These are phyloP conservation scores for Scaeva pyrastri DNA, from an alignment of 2,888 invertebrate genomes.

Conservation along the genomic window DNA sequence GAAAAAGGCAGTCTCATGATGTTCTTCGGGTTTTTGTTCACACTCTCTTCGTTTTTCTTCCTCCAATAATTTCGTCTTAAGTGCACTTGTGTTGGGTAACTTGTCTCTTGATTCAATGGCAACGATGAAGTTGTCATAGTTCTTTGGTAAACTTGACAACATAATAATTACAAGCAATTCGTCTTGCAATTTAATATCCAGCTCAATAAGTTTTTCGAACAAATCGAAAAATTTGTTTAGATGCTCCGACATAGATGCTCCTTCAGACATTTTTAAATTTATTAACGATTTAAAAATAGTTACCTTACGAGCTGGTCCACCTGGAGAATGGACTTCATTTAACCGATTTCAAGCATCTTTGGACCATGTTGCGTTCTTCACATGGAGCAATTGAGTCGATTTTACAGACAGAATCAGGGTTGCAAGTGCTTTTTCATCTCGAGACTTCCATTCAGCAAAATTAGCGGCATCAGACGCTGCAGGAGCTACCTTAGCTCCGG, in stretches of 20 bases:
- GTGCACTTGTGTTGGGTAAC: conserved; percentile 9
- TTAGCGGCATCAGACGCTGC: conserved; percentile 9
- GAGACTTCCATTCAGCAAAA: conserved; percentile 12
- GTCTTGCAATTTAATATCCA: conserved; percentile 11
- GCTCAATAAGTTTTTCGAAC: conserved; percentile 16
- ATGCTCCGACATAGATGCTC: background rate
- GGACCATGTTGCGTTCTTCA: conserved; percentile 6
- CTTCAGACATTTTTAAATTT: conserved; percentile 27
- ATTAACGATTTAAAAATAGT: conserved; percentile 30
- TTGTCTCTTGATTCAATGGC: conserved; percentile 24
- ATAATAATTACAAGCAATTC: conserved; percentile 23
- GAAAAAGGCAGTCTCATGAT: conserved; percentile 42
- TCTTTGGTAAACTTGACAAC: conserved; percentile 9
- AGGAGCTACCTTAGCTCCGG: no score
- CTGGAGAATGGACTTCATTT: background rate
- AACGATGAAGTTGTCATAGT: conserved; percentile 14
- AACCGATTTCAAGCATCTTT: conserved; percentile 13
- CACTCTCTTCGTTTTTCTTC: conserved; percentile 36
- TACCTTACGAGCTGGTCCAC: conserved; percentile 29
- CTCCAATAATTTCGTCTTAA: conserved; percentile 51
- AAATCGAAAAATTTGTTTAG: conserved; percentile 33
- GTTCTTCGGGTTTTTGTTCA: conserved; percentile 12
- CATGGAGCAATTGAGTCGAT: background rate
- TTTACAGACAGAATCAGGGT: conserved; percentile 22
- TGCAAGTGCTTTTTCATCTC: conserved; percentile 16